Base-by-base conservation (phyloP, 2,888 invertebrate species). In the Tridacna crocea region DNA sequence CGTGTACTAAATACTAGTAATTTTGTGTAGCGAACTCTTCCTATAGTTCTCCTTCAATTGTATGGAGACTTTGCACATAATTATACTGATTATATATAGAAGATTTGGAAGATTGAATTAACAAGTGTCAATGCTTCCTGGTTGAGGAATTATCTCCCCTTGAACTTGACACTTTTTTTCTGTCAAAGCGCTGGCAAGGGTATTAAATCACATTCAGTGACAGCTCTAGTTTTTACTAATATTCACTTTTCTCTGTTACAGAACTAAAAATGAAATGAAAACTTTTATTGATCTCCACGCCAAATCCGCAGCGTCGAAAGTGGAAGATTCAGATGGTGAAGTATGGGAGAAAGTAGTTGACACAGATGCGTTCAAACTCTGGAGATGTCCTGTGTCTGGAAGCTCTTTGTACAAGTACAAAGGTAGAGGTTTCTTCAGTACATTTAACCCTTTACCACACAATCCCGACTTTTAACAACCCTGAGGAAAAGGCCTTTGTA, bases 321-420 rank as follows among this genome's bases (percentile, higher is more conserved):
- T 75, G 26, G 63, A 78, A 51, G 85, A 85, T 51, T 27, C 74
- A 17, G 66, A 81, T n/a, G 86, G 86, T 11, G 80, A 85, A n/a
- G 83, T 84, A 13, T 94, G 94, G 94, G 92, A 94, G 80, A 76
- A 87, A 27, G 87, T 94, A 17, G 91, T 94, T 19, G 89, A 92
- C 79, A 85, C 86, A 60, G 86, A 85, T 6, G 85, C 92, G 55
- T 88, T 94, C 26, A 90, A 90, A 70, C 87, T 94, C 0, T 94
- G 94, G 94, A 88, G 94, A 51, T 90, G 92, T 81, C 92, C 91
- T 17, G 89, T 94, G 19, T 79, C 82, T 17, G 87, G 90, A n/a
- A 83, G 85, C 63, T 83, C 88, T 24, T 88, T 93, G 10, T 93
- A 91, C 83, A 91, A 94, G 83, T 94, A 94, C 84, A 93, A 92